Percentiles rank a stretch among this genome's conserved stretches.
These are phyloP conservation scores for Potamilus streckersoni DNA, from an alignment of 1,140 invertebrate genomes.

Conservation along the genomic window DNA sequence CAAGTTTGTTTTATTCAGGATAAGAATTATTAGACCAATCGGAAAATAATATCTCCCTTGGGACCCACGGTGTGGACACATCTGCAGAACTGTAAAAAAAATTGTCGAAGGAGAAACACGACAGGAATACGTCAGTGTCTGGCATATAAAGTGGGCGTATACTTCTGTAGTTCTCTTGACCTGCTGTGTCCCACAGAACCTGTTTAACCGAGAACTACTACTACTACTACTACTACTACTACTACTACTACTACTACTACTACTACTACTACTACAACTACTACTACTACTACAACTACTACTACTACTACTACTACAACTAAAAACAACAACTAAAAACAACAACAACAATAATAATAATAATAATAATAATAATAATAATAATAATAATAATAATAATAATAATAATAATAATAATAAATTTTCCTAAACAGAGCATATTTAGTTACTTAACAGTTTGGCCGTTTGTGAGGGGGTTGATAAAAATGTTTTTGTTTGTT, in stretches of 20 bases:
- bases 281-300: neutral
- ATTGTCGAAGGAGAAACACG: slow-evolving; percentile 42
- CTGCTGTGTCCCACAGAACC: slow-evolving; percentile 76
- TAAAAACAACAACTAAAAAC: too few species aligned
- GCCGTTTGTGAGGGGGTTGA: too few species aligned
- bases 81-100: too few species aligned
- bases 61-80: slow-evolving; percentile 56
- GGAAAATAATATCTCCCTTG: slow-evolving; percentile 64
- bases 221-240: neutral
- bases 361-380: neutral
- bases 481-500: too few species aligned
- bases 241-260: neutral
- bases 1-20: slow-evolving; percentile 72
- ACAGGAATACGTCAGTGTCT: slow-evolving; percentile 82
- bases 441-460: too few species aligned
- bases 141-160: slow-evolving; percentile 83
- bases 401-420: neutral
- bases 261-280: neutral
- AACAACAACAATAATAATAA: neutral
- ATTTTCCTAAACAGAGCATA: too few species aligned
- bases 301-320: too few species aligned
- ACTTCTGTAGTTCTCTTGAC: too few species aligned
- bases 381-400: neutral
- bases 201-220: slow-evolving; percentile 26
- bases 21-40: slow-evolving; percentile 63